Percentiles rank a stretch among this genome's conserved stretches.
These are phyloP conservation scores for Platycercus adscitus DNA, from an alignment of 2,113 vertebrate genomes.

Conservation along the genomic window DNA sequence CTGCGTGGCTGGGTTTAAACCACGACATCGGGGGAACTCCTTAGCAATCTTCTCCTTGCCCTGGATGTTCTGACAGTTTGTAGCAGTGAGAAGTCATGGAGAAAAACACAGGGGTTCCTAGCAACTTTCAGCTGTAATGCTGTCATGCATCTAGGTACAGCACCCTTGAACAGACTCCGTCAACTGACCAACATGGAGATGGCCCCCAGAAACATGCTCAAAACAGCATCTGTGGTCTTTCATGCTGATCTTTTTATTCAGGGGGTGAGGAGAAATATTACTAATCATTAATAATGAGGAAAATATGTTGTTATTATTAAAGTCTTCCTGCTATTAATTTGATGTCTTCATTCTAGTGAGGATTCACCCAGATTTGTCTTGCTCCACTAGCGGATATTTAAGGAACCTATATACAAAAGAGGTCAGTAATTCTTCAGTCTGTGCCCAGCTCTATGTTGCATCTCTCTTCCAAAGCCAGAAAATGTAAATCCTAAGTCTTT, in stretches of 20 bases:
- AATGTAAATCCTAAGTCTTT: neutral
- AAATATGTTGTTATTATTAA: neutral
- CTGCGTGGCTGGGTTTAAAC: no score
- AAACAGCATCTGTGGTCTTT: neutral
- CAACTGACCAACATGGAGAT: neutral
- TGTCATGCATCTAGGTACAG: neutral
- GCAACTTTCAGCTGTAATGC: neutral
- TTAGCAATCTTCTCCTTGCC: neutral
- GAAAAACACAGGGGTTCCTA: neutral
- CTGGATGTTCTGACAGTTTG: neutral
- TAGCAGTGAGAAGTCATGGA: neutral
- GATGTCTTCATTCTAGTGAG: neutral
- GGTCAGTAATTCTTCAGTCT: neutral
- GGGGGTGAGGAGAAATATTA: fast-evolving
- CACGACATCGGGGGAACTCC: neutral
- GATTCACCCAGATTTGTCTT: neutral
- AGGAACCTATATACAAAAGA: neutral
- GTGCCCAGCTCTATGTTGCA: neutral
- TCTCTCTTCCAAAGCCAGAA: neutral
- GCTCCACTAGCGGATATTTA: neutral
- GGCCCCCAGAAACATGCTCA: neutral
- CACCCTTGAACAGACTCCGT: neutral
- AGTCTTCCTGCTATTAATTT: neutral
- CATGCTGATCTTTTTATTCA: neutral
- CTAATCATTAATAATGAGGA: neutral